Evolutionary conservation across 2,888 invertebrate species (phyloP), one percentile per base, ranked within the genome.

Genomic region (Abrostola tripartita): DNA sequence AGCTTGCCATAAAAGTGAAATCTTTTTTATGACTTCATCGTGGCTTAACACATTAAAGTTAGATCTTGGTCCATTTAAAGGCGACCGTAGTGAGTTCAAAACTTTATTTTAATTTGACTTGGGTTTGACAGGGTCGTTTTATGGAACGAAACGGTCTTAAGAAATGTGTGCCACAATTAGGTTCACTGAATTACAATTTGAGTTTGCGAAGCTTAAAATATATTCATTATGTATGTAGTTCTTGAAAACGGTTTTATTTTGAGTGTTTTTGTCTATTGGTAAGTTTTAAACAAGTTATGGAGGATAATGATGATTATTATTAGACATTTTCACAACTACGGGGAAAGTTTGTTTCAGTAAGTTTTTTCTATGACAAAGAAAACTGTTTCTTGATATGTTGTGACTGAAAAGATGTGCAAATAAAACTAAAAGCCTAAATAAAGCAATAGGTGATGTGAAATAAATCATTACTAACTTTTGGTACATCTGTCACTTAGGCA

Each of bases 1-100:
- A 69, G 52, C 40, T 57, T 37, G 67, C 56, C n/a, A 66, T 80
- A 75, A 80, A 75, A 78, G 52, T 55, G 57, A 75, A 80, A 75
- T 73, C 76, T 73, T 68, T 72, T 80, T 80, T 71, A 79, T 51
- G 65, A 60, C 65, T 57, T 44, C 55, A 62, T 58, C 54, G 65
- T 42, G 59, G 72, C 42, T 61, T 63, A 53, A 52, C 64, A 65
- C 78, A 68, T 72, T 68, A 72, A 79, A 71, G 62, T 60, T 55
- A 57, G 61, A 68, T 72, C 58, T 56, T 38, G 51, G 57, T 55
- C 50, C 57, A 71, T 79, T 68, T 56, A 67, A 51, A 44, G 44
- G 51, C 57, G 41, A 37, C 37, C 40, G 14, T 41, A 67, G 60
- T 68, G 64, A 59, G 37, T 61, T n/a, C 36, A 12, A 14, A 65